Evolutionary conservation across 2,113 vertebrate genomes (phyloP).

Genomic region (Leptocoma aspasia): DNA sequence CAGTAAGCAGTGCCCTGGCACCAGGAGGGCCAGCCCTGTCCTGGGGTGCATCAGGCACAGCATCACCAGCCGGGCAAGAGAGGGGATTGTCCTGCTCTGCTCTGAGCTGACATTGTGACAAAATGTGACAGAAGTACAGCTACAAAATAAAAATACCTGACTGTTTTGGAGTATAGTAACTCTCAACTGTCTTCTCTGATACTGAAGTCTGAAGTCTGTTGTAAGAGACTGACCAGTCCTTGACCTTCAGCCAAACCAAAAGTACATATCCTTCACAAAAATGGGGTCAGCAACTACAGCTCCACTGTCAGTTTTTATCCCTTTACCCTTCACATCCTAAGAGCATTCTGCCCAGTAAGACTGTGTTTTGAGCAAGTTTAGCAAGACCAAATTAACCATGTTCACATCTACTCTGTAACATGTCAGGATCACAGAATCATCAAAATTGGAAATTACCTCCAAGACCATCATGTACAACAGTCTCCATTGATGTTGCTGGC

Average conservation of each 20-base stretch:
- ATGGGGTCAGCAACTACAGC: not conserved
- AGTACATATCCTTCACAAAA: not conserved
- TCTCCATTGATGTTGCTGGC: not conserved
- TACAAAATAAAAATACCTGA: not conserved
- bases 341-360: not conserved
- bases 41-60: not conserved
- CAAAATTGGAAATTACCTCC: not conserved
- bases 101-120: too few relatives aligned
- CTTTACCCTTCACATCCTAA: not conserved
- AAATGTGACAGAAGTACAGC: not conserved
- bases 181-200: not conserved
- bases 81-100: not conserved
- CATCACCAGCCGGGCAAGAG: fast-evolving
- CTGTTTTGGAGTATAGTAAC: not conserved
- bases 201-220: not conserved
- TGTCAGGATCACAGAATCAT: not conserved
- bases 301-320: not conserved
- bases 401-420: not conserved
- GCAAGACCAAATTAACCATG: not conserved
- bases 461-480: not conserved
- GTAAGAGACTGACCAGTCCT: not conserved
- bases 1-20: not conserved
- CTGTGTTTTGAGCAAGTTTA: not conserved
- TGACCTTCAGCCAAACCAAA: not conserved
- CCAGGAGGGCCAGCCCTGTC: fast-evolving